A percentile compares a stretch with the other conserved stretches of the same genome.
phyloP scores from a whole-genome alignment of 2,113 vertebrate genomes.

The Spea multiplicata region DNA sequence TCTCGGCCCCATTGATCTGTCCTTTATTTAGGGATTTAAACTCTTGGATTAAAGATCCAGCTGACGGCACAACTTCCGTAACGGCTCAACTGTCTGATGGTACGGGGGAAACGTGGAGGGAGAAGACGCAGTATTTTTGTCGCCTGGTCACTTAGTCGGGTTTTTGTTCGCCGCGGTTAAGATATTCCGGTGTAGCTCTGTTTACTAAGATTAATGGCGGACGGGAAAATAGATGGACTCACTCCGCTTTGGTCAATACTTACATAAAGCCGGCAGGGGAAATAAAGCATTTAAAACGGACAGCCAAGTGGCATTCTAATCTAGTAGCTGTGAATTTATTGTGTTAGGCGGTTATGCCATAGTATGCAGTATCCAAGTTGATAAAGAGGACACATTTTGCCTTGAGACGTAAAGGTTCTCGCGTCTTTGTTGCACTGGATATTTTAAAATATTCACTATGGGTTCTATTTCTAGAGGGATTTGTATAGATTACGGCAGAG shows the following conservation, averaged over 20 bases:
- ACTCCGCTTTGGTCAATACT: conserved; percentile 53
- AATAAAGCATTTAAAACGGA: conserved; percentile 56
- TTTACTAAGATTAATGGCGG: conserved; percentile 64
- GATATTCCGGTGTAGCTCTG: conserved; percentile 56
- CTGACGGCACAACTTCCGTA: conserved; percentile 64
- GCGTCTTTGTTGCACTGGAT: conserved; percentile 22
- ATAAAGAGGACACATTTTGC: conserved; percentile 42
- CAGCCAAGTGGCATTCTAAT: conserved; percentile 56
- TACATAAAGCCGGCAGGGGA: conserved; percentile 57
- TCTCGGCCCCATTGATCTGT: conserved; percentile 63
- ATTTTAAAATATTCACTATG: conserved; percentile 6
- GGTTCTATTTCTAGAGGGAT: not conserved
- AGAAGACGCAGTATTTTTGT: conserved; percentile 56
- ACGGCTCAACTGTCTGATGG: conserved; percentile 54
- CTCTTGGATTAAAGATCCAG: conserved; percentile 67
- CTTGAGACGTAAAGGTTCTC: conserved; percentile 33
- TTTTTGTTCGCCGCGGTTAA: conserved; percentile 60
- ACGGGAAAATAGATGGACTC: conserved; percentile 54
- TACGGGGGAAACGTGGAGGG: conserved; percentile 52
- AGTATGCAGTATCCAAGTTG: conserved; percentile 43
- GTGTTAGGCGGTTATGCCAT: conserved; percentile 49
- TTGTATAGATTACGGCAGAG: too few species aligned
- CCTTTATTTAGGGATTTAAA: conserved; percentile 60
- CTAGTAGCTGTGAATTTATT: conserved; percentile 54
- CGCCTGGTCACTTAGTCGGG: conserved; percentile 61